Percentiles rank a stretch among this genome's conserved stretches.
phyloP scores from a whole-genome alignment of 2,888 invertebrate genomes.

The Bruchidius siliquastri region DNA sequence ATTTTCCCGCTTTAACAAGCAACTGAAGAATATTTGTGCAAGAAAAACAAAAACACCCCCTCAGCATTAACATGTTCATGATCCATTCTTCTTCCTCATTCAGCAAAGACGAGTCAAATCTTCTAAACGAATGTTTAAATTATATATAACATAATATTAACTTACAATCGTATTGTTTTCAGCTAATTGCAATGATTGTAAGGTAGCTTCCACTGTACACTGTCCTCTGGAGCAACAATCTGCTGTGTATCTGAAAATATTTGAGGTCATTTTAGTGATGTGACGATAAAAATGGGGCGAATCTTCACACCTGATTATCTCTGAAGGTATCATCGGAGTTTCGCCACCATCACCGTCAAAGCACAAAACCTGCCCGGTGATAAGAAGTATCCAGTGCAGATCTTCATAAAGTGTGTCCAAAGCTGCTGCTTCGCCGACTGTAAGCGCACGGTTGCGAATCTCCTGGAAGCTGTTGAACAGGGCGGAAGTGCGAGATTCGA shows the following conservation, averaged over 20 bases:
- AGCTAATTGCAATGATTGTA: slow-evolving; percentile 26
- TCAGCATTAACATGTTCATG: no score
- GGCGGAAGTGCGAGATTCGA: slow-evolving; percentile 41
- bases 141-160: background rate
- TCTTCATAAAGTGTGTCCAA: slow-evolving; percentile 76
- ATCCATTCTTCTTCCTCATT: no score
- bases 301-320: slow-evolving; percentile 49
- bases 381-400: slow-evolving; percentile 82
- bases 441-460: slow-evolving; percentile 44
- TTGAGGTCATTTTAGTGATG: background rate
- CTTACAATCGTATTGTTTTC: background rate
- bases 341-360: slow-evolving; percentile 65
- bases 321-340: slow-evolving; percentile 59
- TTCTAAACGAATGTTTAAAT: no score
- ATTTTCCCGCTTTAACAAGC: no score
- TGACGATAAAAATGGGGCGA: background rate
- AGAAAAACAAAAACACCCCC: no score
- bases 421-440: slow-evolving; percentile 36
- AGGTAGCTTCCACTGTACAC: slow-evolving; percentile 40
- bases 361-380: slow-evolving; percentile 65
- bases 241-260: slow-evolving; percentile 41
- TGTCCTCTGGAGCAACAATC: slow-evolving; percentile 45
- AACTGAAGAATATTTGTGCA: no score
- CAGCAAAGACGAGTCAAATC: no score
- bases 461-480: slow-evolving; percentile 38